Base-by-base conservation (phyloP, 2,888 invertebrate species). In the Drosophila austrosaltans region DNA sequence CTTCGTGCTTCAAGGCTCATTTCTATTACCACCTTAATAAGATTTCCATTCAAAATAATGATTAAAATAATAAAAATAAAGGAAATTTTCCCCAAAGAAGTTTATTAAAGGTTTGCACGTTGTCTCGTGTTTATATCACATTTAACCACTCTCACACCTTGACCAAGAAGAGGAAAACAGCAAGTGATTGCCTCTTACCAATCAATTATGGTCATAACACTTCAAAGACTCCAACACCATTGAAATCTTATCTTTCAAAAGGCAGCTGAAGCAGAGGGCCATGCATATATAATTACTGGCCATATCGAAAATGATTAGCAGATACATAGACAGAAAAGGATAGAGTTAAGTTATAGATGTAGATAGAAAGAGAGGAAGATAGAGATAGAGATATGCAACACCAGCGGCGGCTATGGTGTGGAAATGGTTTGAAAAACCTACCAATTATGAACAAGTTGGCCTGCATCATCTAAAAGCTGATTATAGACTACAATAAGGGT, bases 401-500 rank as follows among this genome's bases (percentile, higher is more conserved):
- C 28, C 36, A 57, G 12, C 57, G 12, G 22, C 36, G 36, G 57
- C 36, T 22, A 36, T 36, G 22, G 57, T 39, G 32, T 36, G 16
- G 58, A 40, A 39, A 59, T 59, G 40, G 57, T 57, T 57, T 57
- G 57, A 48, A 48, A 48, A 48, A 48, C 22, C 36, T 39, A 22
- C 57, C 57, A 57, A 57, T 57, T 57, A 39, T 57, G 57, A 36
- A 39, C 57, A 57, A 57, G 70, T 64, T 56, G 59, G 72, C 58
- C 62, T 42, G 71, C 60, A 60, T 42, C 58, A 66, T 22, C 39
- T 42, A 59, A 39, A 40, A 68, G 48, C 75, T 86, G 86, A 82
- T 82, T 82, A 82, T 86, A 81, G 83, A 81, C 76, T 81, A 81
- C 75, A 48, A 48, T 25, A 48, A 81, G 77, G 77, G 77, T 79